Evolutionary conservation across 2,888 invertebrate genomes (phyloP), one percentile per base, ranked within the genome.

Genomic region (Periphyllus acericola): DNA sequence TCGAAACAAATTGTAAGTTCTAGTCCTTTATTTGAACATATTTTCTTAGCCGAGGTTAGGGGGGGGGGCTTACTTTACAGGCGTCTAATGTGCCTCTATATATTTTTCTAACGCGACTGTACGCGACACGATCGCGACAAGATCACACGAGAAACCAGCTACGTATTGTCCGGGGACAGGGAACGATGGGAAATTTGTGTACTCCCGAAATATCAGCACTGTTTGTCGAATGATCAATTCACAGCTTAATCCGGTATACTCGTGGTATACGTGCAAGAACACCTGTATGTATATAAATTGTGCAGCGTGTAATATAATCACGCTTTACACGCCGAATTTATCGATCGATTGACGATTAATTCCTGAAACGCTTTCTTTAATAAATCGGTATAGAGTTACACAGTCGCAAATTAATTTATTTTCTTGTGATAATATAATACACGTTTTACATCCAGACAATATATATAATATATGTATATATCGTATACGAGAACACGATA

Each of bases 381-480:
- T 78, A 78, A 78, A 78, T 55, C 32, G 55, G 55, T 55, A 34
- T 79, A 14, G 79, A 32, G 55, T 80, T 80, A 60, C 60, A 80
- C 80, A 5, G n/a, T 80, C 8, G 36, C 66, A 29, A 80, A 80
- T 80, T 21, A 40, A 40, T 66, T 29, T 40, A 21, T 52, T 52
- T 76, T 5, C 25, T 1, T 60, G 21, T 25, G 3, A 60, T 60
- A 21, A 60, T 60, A 55, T 19, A 60, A 60, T 25, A 19, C 60
- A 60, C 60, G 11, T 60, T 60, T 60, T 25, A 60, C 60, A 25
- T 60, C 60, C 19, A 60, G 60, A 25, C n/a, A n/a, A n/a, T n/a
- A n/a, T 60, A 60, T 46, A 46, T 9, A 14, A 14, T 46, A 60
- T n/a, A n/a, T n/a, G n/a, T n/a, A n/a, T n/a, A n/a, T 25, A 19